Conservation (phyloP, 2,797 vertebrate genomes). For the Sparus aurata region DNA sequence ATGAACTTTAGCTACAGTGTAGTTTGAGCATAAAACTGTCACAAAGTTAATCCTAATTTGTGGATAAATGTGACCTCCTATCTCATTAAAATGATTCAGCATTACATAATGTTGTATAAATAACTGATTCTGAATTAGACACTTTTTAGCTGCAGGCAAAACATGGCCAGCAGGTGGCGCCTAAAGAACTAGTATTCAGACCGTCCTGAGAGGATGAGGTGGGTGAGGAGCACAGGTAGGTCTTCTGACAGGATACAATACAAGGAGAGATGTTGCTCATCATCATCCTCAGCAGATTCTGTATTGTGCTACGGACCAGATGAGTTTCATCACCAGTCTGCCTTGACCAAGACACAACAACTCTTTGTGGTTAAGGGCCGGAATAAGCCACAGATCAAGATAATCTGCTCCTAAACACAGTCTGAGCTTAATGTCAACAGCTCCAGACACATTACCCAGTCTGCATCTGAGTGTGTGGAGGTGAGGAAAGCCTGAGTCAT, state of each 20-base stretch:
- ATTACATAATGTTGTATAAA: neutral
- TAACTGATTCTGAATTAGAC: neutral
- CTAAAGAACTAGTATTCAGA: slow-evolving; percentile 48
- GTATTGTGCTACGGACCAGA: neutral
- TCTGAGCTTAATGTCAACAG: slow-evolving; percentile 10
- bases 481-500: slow-evolving; percentile 65
- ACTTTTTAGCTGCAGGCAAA: neutral
- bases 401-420: slow-evolving; percentile 53
- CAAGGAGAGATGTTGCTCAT: neutral
- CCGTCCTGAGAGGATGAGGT: slow-evolving; percentile 3
- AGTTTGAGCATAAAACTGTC: neutral
- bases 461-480: slow-evolving; percentile 41
- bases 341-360: slow-evolving; percentile 31
- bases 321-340: slow-evolving; percentile 34
- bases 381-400: slow-evolving; percentile 53
- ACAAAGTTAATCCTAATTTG: neutral
- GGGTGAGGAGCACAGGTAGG: slow-evolving; percentile 6
- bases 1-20: neutral
- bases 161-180: slow-evolving; percentile 80
- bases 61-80: neutral
- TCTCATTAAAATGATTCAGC: neutral
- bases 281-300: slow-evolving; percentile 1
- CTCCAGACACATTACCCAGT: slow-evolving; percentile 41
- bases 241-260: neutral
- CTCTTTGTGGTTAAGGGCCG: slow-evolving; percentile 37